Base-by-base conservation (phyloP, 2,888 invertebrate genomes). In the Rhaphigaster nebulosa region DNA sequence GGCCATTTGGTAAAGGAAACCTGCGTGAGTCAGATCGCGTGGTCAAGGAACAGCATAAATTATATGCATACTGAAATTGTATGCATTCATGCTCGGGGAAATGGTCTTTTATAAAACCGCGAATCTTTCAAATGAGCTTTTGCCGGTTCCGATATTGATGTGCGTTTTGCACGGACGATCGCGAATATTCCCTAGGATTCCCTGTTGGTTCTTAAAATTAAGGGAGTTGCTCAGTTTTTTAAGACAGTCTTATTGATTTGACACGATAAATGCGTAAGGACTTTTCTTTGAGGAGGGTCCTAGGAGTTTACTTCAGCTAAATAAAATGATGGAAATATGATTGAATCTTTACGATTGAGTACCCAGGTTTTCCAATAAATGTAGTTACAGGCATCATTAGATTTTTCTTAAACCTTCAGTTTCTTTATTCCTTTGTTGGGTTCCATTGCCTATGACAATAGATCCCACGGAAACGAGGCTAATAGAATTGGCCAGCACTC, bases 1-100 rank as follows among this genome's bases (percentile, higher is more conserved):
- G 15, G 29, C 29, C 29, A 65, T 80, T 80, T 80, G 76, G 76
- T 20, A 80, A 80, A 41, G 38, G 84, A 45, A 84, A 45, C 29
- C 87, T 87, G 54, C 87, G 87, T 87, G 87, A 18, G n/a, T 45
- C 54, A 26, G 91, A 60, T 88, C 29, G 90, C 89, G 65, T 89
- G 90, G 18, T 50, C 87, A 8, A 93, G 92, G 92, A 87, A 60
- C 52, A 88, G 90, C 91, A 80, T 90, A 91, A 90, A 88, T 91
- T 90, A 91, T 90, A 90, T 91, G 91, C 89, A 88, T 70, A 87
- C 87, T 56, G 56, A 84, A 89, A 89, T 54, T 88, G 60, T 60
- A 65, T 87, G 91, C 89, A 89, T 84, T 91, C 89, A 91, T 89
- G 91, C 87, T 91, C 65, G 38, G 88, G 26, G 87, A 56, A 84